phyloP scores from a whole-genome alignment of 1,140 invertebrate genomes.

The Gerris buenoi region DNA sequence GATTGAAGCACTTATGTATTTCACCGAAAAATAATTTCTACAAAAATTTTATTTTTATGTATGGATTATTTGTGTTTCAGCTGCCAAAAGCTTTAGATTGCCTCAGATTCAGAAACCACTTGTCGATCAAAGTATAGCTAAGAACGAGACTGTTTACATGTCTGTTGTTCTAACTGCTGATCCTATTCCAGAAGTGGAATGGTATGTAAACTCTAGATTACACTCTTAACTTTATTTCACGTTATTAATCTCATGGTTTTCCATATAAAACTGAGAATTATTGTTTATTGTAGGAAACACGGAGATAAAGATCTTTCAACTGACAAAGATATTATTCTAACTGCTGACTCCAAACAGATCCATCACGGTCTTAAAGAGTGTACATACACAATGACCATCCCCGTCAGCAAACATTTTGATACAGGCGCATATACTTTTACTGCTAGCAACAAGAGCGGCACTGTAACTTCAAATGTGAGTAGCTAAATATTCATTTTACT shows the following conservation, averaged over 20 bases:
- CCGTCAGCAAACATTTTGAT: conserved; percentile 49
- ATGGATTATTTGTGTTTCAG: too few relatives aligned
- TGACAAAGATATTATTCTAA: conserved; percentile 32
- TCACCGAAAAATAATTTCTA: too few relatives aligned
- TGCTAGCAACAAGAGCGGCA: conserved; percentile 31
- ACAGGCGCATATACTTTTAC: conserved; percentile 66
- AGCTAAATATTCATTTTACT: too few relatives aligned
- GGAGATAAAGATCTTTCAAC: conserved; percentile 32
- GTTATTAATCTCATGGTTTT: too few relatives aligned
- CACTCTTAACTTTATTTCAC: too few relatives aligned
- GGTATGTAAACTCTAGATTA: conserved; percentile 27
- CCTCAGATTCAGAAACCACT: conserved; percentile 57
- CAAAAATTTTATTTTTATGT: too few relatives aligned
- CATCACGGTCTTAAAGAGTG: conserved; percentile 60
- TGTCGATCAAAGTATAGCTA: conserved; percentile 46
- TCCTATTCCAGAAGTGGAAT: conserved; percentile 46
- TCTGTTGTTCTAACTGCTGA: conserved; percentile 63
- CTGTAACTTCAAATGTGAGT: not conserved
- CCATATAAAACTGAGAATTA: too few relatives aligned
- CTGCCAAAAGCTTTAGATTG: conserved; percentile 53
- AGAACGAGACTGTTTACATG: conserved; percentile 54
- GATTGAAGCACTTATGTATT: too few relatives aligned
- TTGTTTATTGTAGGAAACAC: conserved; percentile 35
- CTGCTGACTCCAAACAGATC: conserved; percentile 42
- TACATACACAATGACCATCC: conserved; percentile 49